Evolutionary conservation across 2,888 invertebrate species (phyloP).

Genomic region (Papilio gigon): DNA sequence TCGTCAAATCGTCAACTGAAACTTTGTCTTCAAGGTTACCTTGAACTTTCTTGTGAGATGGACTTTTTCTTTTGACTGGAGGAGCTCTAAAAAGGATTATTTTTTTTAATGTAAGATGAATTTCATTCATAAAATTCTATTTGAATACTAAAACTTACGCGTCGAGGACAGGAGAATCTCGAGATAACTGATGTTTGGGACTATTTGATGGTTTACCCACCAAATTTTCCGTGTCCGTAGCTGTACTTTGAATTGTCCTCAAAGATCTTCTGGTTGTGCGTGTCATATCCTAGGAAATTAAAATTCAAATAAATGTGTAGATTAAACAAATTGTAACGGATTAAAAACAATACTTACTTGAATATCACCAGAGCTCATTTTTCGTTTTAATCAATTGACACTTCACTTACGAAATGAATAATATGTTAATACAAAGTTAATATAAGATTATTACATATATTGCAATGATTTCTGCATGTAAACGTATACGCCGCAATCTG

Average conservation of each 20-base stretch:
- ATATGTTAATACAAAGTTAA: neutral
- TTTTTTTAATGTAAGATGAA: neutral
- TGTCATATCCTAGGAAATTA: conserved; percentile 78
- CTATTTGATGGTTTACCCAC: conserved; percentile 83
- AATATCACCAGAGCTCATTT: conserved; percentile 20
- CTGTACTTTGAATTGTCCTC: conserved; percentile 88
- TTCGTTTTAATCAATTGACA: neutral
- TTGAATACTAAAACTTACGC: conserved; percentile 60
- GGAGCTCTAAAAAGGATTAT: conserved; percentile 59
- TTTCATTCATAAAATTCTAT: neutral
- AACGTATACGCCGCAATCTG: neutral
- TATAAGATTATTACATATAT: neutral
- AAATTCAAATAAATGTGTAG: neutral
- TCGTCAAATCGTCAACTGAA: conserved; percentile 86
- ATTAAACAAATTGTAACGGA: neutral
- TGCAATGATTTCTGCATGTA: neutral
- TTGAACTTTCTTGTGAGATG: conserved; percentile 84
- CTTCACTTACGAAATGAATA: neutral
- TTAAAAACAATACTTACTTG: conserved; percentile 7
- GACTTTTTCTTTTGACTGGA: conserved; percentile 77
- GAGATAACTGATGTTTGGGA: conserved; percentile 77
- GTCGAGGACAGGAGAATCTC: conserved; percentile 66
- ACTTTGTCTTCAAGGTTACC: conserved; percentile 82
- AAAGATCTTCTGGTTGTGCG: conserved; percentile 85
- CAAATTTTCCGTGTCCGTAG: conserved; percentile 89